These are phyloP conservation scores for Mesorhabditis spiculigera DNA, from an alignment of 2,888 invertebrate genomes.

Conservation along the genomic window DNA sequence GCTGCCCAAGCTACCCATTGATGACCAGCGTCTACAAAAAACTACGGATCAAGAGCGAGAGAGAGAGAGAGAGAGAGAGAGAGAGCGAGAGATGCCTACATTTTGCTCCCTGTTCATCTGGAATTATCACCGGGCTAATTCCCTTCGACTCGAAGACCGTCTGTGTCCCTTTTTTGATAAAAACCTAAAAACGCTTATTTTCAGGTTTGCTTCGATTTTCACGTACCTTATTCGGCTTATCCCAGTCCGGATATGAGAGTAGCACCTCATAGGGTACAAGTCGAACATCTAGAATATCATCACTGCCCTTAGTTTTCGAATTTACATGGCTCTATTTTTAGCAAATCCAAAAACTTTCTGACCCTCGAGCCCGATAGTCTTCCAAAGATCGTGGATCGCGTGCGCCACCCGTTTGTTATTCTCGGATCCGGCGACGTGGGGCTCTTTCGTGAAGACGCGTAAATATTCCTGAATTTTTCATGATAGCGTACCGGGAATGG, in stretches of 20 bases:
- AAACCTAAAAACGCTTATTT: conserved; percentile 16
- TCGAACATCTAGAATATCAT: conserved; percentile 47
- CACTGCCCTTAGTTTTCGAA: too few relatives aligned
- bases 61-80: not conserved
- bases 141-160: conserved; percentile 40
- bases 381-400: conserved; percentile 46
- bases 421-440: conserved; percentile 50
- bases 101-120: conserved; percentile 50
- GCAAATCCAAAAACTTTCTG: not conserved
- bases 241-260: conserved; percentile 53
- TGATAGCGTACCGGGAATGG: not conserved
- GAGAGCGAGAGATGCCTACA: conserved; percentile 19
- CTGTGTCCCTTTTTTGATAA: conserved; percentile 17
- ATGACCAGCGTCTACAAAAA: conserved; percentile 41
- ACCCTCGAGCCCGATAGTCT: conserved; percentile 47
- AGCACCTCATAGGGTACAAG: conserved; percentile 51
- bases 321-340: too few relatives aligned
- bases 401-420: conserved; percentile 49
- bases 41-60: too few relatives aligned
- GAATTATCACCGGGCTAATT: conserved; percentile 41
- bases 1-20: conserved; percentile 56
- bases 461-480: conserved; percentile 2
- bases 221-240: conserved; percentile 40
- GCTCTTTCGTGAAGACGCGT: conserved; percentile 38
- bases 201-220: conserved; percentile 13